Conservation (phyloP, 2,888 invertebrate genomes). For the Parasteatoda lunata region DNA sequence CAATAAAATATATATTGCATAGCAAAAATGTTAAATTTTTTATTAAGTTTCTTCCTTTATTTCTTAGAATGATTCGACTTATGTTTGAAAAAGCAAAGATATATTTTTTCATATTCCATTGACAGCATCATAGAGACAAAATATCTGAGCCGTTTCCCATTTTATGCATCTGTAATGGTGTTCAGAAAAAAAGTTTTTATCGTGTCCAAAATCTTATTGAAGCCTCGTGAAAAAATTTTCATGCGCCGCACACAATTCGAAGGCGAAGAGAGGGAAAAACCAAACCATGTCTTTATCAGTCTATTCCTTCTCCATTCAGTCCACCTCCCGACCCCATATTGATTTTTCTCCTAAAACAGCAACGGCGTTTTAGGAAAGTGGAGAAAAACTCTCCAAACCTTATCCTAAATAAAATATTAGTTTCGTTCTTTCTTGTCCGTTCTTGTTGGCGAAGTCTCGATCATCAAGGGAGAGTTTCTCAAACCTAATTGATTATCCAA, state of each 20-base stretch:
- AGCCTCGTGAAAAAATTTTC: too few relatives aligned
- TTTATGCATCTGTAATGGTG: too few relatives aligned
- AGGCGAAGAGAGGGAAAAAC: slow-evolving; percentile 7
- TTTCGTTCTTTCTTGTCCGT: slow-evolving; percentile 28
- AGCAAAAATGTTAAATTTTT: too few relatives aligned
- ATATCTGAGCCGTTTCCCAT: too few relatives aligned
- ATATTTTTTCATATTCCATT: too few relatives aligned
- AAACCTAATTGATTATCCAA: slow-evolving; percentile 49
- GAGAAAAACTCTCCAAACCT: slow-evolving; percentile 17
- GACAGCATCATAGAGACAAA: too few relatives aligned
- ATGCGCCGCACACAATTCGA: background rate
- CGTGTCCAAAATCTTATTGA: too few relatives aligned
- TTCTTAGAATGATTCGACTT: too few relatives aligned
- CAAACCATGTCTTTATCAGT: slow-evolving; percentile 41
- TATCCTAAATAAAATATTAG: slow-evolving; percentile 49
- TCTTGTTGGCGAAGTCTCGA: slow-evolving; percentile 15
- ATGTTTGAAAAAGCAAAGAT: too few relatives aligned
- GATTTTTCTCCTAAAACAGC: slow-evolving; percentile 49
- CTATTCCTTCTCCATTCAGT: slow-evolving; percentile 24
- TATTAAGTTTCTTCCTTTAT: too few relatives aligned
- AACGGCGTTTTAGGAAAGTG: slow-evolving; percentile 39
- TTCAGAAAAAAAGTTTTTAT: too few relatives aligned
- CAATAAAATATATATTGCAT: too few relatives aligned
- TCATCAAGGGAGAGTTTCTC: slow-evolving; percentile 20
- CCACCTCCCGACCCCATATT: slow-evolving; percentile 25